phyloP scores from a whole-genome alignment of 1,140 invertebrate genomes.

The Frieseomelitta varia region DNA sequence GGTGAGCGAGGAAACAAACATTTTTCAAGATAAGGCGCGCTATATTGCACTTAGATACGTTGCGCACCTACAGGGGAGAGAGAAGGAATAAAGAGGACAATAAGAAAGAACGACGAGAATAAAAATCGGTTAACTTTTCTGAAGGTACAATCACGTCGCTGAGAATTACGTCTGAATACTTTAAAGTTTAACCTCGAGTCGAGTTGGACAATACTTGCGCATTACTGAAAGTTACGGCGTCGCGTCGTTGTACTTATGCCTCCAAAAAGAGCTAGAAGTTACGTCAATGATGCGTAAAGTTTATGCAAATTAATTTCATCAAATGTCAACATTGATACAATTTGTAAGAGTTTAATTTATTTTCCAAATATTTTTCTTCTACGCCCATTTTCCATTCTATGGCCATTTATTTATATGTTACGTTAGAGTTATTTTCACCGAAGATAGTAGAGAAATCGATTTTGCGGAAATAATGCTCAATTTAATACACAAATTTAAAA shows the following conservation, averaged over 20 bases:
- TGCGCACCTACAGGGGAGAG: neutral
- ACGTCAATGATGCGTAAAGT: neutral
- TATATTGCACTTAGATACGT: conserved; percentile 63
- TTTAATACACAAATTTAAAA: neutral
- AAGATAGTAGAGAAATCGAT: neutral
- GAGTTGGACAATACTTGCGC: neutral
- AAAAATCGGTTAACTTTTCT: neutral
- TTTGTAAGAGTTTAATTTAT: neutral
- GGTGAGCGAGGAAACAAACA: conserved; percentile 59
- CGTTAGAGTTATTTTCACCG: neutral
- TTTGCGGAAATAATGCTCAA: neutral
- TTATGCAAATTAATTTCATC: neutral
- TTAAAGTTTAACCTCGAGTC: neutral
- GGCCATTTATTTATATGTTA: neutral
- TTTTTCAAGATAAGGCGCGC: conserved; percentile 76
- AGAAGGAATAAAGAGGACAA: neutral
- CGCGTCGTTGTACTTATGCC: neutral
- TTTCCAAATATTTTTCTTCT: neutral
- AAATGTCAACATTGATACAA: neutral
- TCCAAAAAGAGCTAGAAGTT: neutral
- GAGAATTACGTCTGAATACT: conserved; percentile 9
- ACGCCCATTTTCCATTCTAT: neutral
- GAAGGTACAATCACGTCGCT: neutral
- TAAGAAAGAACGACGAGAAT: conserved; percentile 11
- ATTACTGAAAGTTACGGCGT: neutral